Base-by-base conservation (phyloP, 92 coral and sea anemone genomes). In the Porites rus region DNA sequence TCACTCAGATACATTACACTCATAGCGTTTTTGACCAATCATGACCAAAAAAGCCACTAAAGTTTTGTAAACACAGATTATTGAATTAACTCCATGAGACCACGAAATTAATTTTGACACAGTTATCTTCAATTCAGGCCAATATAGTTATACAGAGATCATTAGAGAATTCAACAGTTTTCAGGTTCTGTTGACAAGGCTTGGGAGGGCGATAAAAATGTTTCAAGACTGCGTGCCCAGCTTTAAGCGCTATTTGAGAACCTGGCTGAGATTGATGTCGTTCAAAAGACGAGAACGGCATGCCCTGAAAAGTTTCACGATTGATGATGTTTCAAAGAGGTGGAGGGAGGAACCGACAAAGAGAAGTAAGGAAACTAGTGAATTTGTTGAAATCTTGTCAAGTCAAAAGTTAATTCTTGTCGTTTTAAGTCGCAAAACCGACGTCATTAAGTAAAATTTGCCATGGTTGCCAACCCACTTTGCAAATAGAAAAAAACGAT, bases 261-360 rank as follows among this genome's bases (percentile, higher is more conserved):
- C 46, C 25, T 86, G 90, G 90, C 93, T 90, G 8, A 77, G 90
- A 22, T 64, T 80, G 28, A 79, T 90, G 60, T 90, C 93, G 10
- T 90, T 90, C 54, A 61, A 73, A 16, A 83, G 82, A 51, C 90
- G 83, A 9, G 71, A 68, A 21, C 82, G 76, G 13, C 90, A 51
- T n/a, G 78, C 77, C 22, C 20, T 70, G 14, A 79, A 81, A 59
- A 94, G 97, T 69, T 94, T 94, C 64, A 91, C 92, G 95, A 91
- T 94, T 18, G 93, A 89, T 18, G 97, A 94, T 72, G 89, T 94
- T 69, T 69, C 92, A 46, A 86, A 65, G 80, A 74, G 82, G 25
- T 28, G 3, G 31, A 28, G 31, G 31, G 91, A 94, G 31, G 75
- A 52, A 64, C 60, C 79, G 67, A 83, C 68, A 50, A 24, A 73